Conservation (phyloP, 92 coral and sea anemone genomes). For the Porites evermanni region DNA sequence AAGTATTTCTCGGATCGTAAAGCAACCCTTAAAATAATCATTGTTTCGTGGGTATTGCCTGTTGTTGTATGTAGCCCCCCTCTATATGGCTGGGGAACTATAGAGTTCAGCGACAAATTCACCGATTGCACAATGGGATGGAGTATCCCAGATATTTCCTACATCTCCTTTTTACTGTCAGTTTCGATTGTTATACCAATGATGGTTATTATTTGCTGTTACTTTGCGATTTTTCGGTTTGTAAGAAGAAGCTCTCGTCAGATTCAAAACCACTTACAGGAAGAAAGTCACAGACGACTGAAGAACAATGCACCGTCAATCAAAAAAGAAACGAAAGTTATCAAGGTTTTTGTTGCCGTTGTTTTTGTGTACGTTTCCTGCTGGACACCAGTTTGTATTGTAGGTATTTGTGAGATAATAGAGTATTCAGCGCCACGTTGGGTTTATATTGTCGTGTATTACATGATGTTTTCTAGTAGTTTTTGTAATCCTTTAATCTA, state of each 20-base stretch:
- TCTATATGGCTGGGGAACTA: slow-evolving; percentile 81
- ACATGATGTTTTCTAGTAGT: slow-evolving; percentile 73
- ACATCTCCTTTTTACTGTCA: slow-evolving; percentile 58
- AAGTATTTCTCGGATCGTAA: slow-evolving; percentile 60
- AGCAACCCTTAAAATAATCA: slow-evolving; percentile 40
- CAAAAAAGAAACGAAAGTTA: slow-evolving; percentile 49
- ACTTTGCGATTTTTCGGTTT: slow-evolving; percentile 55
- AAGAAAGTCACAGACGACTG: neutral
- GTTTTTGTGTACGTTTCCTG: slow-evolving; percentile 70
- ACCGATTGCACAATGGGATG: slow-evolving; percentile 72
- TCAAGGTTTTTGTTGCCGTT: slow-evolving; percentile 68
- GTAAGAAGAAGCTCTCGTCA: slow-evolving; percentile 60
- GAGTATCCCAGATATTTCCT: slow-evolving; percentile 62
- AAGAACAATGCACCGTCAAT: neutral
- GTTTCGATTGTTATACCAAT: slow-evolving; percentile 58
- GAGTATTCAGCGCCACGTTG: slow-evolving; percentile 49
- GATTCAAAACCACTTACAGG: slow-evolving; percentile 42
- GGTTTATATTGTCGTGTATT: slow-evolving; percentile 52
- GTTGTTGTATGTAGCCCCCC: slow-evolving; percentile 66
- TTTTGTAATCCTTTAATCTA: slow-evolving; percentile 74
- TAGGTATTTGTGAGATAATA: slow-evolving; percentile 63
- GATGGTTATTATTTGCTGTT: slow-evolving; percentile 60
- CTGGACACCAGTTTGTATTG: slow-evolving; percentile 71
- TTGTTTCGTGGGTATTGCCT: slow-evolving; percentile 65
- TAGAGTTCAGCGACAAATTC: slow-evolving; percentile 58